These are phyloP conservation scores for Nycticryphes semicollaris DNA, from an alignment of 2,113 vertebrate species.

Conservation along the genomic window DNA sequence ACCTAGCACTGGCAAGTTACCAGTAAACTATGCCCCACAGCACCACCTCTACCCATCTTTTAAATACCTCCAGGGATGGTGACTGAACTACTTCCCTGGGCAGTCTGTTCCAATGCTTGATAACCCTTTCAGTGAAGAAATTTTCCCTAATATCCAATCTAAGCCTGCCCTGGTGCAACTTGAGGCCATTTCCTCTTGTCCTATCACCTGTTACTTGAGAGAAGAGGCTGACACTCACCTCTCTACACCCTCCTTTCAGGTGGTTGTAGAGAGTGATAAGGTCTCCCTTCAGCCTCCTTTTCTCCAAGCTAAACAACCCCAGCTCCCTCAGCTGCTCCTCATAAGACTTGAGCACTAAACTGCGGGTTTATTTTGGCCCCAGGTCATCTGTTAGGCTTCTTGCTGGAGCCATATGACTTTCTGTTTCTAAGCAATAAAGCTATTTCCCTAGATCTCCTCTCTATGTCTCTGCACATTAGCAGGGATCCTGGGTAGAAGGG, in stretches of 20 bases:
- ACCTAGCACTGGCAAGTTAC: background rate
- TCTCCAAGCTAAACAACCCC: background rate
- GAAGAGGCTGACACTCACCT: background rate
- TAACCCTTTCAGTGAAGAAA: background rate
- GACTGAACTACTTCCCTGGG: background rate
- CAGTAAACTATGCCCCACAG: background rate
- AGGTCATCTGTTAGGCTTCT: background rate
- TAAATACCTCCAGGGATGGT: background rate
- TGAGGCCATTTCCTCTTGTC: background rate
- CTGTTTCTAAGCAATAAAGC: background rate
- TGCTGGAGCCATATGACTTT: background rate
- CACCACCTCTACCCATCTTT: background rate
- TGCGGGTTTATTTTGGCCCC: background rate
- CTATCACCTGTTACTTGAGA: background rate
- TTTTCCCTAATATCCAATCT: background rate
- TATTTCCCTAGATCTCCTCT: background rate
- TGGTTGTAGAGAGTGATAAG: background rate
- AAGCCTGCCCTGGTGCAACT: background rate
- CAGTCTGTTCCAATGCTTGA: background rate
- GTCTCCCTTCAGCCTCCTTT: background rate
- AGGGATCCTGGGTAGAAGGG: background rate
- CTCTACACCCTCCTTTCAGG: background rate
- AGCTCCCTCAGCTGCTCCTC: background rate
- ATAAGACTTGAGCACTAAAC: background rate
- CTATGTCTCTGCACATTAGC: background rate